phyloP scores from a whole-genome alignment of 1,140 invertebrate genomes.

The Semibalanus balanoides region DNA sequence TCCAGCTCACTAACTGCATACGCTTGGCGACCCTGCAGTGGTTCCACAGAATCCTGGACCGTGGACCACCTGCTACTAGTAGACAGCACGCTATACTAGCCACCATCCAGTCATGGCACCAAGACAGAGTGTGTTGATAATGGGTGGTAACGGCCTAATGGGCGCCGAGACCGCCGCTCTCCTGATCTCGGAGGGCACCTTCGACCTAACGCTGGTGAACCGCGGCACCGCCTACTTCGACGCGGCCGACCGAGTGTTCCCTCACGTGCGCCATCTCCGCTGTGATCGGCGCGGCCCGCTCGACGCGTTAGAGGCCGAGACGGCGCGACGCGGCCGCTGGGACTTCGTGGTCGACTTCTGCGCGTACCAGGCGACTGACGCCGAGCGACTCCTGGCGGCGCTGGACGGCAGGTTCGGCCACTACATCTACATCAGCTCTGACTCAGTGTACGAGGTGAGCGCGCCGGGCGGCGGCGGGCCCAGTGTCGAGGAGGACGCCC shows the following conservation, averaged over 20 bases:
- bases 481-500: constrained; percentile 10
- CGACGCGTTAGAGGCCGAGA: constrained; percentile 6
- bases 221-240: constrained; percentile 14
- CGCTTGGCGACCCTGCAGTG: no score
- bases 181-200: constrained; percentile 6
- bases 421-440: constrained; percentile 13
- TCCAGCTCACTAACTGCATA: no score
- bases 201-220: constrained; percentile 8
- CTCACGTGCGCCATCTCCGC: constrained; percentile 4
- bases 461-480: constrained; percentile 4
- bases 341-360: constrained; percentile 12
- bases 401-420: constrained; percentile 9
- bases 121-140: constrained; percentile 5
- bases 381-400: constrained; percentile 3
- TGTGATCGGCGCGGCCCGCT: constrained; percentile 11
- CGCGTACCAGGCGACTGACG: constrained; percentile 7
- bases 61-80: no score
- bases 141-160: constrained; percentile 14
- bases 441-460: constrained; percentile 12
- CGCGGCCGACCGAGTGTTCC: constrained; percentile 4
- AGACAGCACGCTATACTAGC: no score
- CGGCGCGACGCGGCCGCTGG: not conserved
- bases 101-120: no score
- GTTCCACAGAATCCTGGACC: no score
- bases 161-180: constrained; percentile 11